Evolutionary conservation across 2,888 invertebrate genomes (phyloP).

Genomic region (Orthosia cruda): DNA sequence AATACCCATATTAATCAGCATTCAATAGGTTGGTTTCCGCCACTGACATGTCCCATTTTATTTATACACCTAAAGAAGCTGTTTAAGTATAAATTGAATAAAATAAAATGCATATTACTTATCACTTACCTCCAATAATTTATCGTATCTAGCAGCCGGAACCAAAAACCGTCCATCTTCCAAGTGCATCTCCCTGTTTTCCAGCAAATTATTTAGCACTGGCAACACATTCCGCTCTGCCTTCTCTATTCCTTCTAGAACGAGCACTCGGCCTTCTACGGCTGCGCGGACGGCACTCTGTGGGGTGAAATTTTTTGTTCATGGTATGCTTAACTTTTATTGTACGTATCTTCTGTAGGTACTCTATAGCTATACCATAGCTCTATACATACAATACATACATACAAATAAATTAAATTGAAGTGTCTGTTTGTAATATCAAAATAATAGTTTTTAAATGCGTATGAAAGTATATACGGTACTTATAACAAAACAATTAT

Average conservation of each 20-base stretch:
- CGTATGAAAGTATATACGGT: no score
- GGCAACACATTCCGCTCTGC: conserved; percentile 99
- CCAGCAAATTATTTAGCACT: conserved; percentile 98
- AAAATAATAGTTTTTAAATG: no score
- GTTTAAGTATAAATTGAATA: neutral
- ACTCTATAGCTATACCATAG: no score
- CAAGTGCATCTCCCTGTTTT: conserved; percentile 99
- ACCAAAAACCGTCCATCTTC: conserved; percentile 99
- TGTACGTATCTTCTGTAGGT: no score
- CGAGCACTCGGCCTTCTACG: conserved; percentile 96
- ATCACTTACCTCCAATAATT: conserved; percentile 96
- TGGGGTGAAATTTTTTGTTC: conserved; percentile 13
- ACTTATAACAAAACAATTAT: no score
- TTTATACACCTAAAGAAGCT: neutral
- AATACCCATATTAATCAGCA: neutral
- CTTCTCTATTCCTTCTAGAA: conserved; percentile 99
- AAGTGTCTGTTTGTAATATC: no score
- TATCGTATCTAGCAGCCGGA: conserved; percentile 97
- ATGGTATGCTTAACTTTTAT: neutral
- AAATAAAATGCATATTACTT: conserved; percentile 35
- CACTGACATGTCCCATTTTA: no score
- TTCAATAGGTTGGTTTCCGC: neutral
- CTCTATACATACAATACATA: no score
- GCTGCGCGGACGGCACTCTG: conserved; percentile 99
- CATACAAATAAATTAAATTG: no score